Conservation (phyloP, 2,888 invertebrate genomes). For the Agriopis marginaria region DNA sequence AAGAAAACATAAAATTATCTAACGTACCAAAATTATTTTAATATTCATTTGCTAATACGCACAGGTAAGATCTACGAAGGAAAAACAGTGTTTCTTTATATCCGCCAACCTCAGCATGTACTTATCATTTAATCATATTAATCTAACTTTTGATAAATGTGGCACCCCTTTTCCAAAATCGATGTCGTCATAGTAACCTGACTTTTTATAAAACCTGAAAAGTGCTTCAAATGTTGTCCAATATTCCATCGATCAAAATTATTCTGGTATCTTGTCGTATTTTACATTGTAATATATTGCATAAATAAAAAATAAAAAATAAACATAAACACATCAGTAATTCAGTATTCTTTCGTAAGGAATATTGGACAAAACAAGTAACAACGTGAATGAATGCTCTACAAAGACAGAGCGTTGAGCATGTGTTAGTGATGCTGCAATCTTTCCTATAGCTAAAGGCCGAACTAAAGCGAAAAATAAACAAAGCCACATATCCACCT, state of each 20-base stretch:
- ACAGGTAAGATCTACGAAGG: constrained; percentile 2
- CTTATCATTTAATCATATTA: constrained; percentile 52
- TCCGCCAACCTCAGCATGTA: constrained; percentile 48
- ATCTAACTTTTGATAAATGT: constrained; percentile 58
- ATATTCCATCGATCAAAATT: constrained; percentile 25
- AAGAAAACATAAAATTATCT: not conserved
- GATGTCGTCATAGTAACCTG: constrained; percentile 65
- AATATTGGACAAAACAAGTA: constrained; percentile 37
- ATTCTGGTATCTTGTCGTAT: not conserved
- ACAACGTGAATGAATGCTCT: constrained; percentile 32
- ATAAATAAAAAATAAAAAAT: not conserved
- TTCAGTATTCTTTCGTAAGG: not conserved
- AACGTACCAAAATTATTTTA: not conserved
- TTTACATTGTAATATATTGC: not conserved
- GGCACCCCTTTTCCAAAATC: constrained; percentile 62
- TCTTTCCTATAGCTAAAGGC: constrained; percentile 23
- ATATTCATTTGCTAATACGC: not conserved
- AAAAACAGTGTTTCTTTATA: constrained; percentile 2
- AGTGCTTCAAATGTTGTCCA: constrained; percentile 24
- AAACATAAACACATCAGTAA: no score
- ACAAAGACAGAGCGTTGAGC: constrained; percentile 37
- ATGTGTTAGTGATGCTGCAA: constrained; percentile 39
- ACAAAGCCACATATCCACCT: not conserved
- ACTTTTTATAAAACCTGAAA: constrained; percentile 12
- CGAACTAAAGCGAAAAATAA: constrained; percentile 27